A percentile compares a stretch with the other conserved stretches of the same genome.
phyloP scores from a whole-genome alignment of 2,797 vertebrate genomes.

The Aquila chrysaetos region DNA sequence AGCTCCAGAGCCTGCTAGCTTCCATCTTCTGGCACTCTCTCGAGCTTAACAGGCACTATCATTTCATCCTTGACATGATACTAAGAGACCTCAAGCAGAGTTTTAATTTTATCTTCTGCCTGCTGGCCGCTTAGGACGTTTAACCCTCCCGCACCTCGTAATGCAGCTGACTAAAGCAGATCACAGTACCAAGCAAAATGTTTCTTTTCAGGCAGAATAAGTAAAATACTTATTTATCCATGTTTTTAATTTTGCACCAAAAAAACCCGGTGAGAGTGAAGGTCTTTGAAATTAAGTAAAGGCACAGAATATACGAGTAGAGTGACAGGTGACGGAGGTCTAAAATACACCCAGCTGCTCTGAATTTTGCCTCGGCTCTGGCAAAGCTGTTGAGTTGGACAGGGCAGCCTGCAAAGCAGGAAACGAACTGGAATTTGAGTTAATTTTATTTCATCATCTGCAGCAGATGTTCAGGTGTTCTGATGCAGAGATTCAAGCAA shows the following conservation, averaged over 20 bases:
- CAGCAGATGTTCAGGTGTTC: constrained; percentile 34
- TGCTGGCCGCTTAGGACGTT: background rate
- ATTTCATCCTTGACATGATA: background rate
- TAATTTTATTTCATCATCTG: constrained; percentile 49
- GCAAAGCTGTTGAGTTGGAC: background rate
- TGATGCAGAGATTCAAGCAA: constrained; percentile 20
- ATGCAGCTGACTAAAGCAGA: background rate
- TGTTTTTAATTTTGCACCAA: background rate
- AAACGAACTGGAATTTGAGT: constrained; percentile 17
- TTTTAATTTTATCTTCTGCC: constrained; percentile 18
- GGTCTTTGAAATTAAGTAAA: constrained; percentile 7
- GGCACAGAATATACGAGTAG: background rate
- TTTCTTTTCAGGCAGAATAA: background rate
- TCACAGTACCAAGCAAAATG: background rate
- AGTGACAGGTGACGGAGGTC: background rate
- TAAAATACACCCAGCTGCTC: background rate
- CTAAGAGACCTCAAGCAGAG: background rate
- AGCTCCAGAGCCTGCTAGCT: background rate
- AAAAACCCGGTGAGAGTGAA: background rate
- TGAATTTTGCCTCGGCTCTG: constrained; percentile 28
- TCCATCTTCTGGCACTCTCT: background rate
- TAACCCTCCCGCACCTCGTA: background rate
- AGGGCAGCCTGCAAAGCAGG: background rate
- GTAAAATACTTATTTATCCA: background rate
- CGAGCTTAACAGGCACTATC: background rate